phyloP scores from a whole-genome alignment of 2,888 invertebrate genomes.

The Cyrtodaria siliqua region DNA sequence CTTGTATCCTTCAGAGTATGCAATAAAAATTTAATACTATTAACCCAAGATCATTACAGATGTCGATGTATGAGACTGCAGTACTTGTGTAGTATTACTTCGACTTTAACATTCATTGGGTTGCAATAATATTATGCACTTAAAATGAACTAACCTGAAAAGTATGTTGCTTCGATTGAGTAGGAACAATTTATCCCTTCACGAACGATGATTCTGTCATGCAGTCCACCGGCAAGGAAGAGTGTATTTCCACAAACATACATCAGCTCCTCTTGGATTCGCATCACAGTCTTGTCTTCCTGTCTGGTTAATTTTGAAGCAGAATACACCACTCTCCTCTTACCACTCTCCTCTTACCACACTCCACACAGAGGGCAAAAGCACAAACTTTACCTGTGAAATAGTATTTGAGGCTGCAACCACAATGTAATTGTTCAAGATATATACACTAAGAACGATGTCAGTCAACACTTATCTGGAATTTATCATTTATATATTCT shows the following conservation, averaged over 20 bases:
- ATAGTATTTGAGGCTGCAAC: background rate
- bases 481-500: too few species aligned
- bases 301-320: constrained; percentile 9
- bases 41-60: constrained; percentile 5
- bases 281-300: constrained; percentile 1
- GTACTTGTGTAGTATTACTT: constrained; percentile 7
- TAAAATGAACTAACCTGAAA: constrained; percentile 10
- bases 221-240: constrained; percentile 9
- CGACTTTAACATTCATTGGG: constrained; percentile 2
- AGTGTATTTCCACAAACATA: constrained; percentile 25
- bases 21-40: constrained; percentile 1
- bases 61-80: constrained; percentile 1
- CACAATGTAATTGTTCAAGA: background rate
- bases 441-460: background rate
- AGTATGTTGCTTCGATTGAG: constrained; percentile 20
- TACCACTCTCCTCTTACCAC: constrained; percentile 36
- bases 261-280: constrained; percentile 24
- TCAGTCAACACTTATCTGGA: constrained; percentile 1
- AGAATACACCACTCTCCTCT: constrained; percentile 17
- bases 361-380: background rate
- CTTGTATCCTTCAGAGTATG: constrained; percentile 1
- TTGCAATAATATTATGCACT: constrained; percentile 1
- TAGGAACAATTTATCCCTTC: constrained; percentile 25
- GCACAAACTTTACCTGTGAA: background rate
- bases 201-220: constrained; percentile 4